Base-by-base conservation (phyloP, 2,888 invertebrate genomes). In the Podotricha telesiphe region DNA sequence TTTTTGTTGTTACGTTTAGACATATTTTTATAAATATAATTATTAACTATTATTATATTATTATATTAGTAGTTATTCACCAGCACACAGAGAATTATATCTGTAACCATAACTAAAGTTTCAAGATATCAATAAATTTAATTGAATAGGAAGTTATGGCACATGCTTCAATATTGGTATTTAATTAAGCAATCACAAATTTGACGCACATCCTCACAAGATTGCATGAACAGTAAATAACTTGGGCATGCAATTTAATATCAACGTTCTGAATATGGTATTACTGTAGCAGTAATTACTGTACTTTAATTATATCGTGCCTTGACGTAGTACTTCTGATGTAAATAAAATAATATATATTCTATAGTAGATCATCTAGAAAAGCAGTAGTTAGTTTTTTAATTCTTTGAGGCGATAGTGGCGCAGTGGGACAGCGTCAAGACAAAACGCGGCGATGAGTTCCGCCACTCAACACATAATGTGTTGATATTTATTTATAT, bases 131-230 rank as follows among this genome's bases (percentile, higher is more conserved):
- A 65, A 22, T 10, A 48, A 7, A 48, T 37, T 20, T 37, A 48
- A 48, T 37, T 58, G 20, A 65, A 65, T 37, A 40, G n/a, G 34
- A 58, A 58, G 19, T n/a, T 15, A 28, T 56, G 15, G 47, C 37
- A 20, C 11, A 67, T 22, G 51, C 19, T 45, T 51, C 42, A 42
- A 61, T 67, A 67, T 61, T 19, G 67, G 61, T 45, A 67, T 67
- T 67, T 53, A 53, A 61, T 69, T 65, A 65, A 65, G 69, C 20
- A 69, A 65, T 58, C 34, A 28, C 51, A 34, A 48, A 50, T 68
- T 68, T 68, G 68, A 68, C 68, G 69, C 65, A 69, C 65, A 69
- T 66, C 65, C 65, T 66, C 40, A 48, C 15, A n/a, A 40, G 58
- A 68, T 11, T 47, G 63, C 64, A 59, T 42, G 34, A n/a, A 15